Evolutionary conservation across 2,888 invertebrate species (phyloP), one percentile per base, ranked within the genome.

Genomic region (Marasmarcha lunaedactyla): DNA sequence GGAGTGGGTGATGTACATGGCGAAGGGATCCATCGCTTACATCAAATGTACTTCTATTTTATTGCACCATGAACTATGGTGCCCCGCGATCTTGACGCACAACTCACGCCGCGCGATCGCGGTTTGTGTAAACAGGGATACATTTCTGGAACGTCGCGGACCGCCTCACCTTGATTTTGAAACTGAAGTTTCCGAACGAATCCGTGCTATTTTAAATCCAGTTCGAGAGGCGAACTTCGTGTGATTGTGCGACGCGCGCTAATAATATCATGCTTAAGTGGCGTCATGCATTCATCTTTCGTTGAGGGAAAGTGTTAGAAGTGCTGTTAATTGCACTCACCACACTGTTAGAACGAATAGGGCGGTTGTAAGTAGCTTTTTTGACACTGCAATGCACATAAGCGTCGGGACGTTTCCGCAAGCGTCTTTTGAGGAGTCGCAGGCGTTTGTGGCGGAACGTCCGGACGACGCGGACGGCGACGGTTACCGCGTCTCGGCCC

Each of bases 131-230:
- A 71, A 72, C 69, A 66, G 52, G 45, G 53, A 52, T 62, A 62
- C 76, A 71, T 71, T 66, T 70, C 73, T 67, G 68, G 69, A 79
- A 77, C 68, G 74, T 60, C 71, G 57, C 63, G 69, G 67, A 66
- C 63, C 65, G 56, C 70, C 62, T 81, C 78, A 81, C 83, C 83
- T 81, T 81, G 83, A 81, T 81, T 81, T 83, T 81, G 79, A 83
- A 78, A 68, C 58, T 68, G 71, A 66, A 14, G 61, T 69, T 71
- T 73, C 63, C 66, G 63, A 55, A 57, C 60, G 63, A 61, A 67
- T 54, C 61, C 56, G 68, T 60, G 77, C 79, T 81, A 81, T 81
- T 83, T 83, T 81, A 63, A 30, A 79, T 66, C 73, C 70, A 55
- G 62, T 59, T 61, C 53, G 65, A 71, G 73, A 76, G 59, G 71